Conservation (phyloP, 2,797 vertebrate species). For the Cynopterus sphinx region DNA sequence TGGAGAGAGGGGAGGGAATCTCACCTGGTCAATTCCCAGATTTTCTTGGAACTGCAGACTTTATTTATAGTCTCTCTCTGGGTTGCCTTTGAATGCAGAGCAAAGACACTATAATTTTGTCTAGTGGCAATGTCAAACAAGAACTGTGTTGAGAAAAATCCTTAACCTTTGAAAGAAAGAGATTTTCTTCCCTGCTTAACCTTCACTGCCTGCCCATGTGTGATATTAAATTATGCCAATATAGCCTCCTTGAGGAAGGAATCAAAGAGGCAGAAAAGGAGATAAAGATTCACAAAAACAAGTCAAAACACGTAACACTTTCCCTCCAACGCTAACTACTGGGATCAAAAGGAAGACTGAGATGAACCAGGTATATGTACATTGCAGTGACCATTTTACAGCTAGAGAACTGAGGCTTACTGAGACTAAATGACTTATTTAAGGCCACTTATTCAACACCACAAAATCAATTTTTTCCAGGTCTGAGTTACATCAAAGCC, state of each 20-base stretch:
- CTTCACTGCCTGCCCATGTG: neutral
- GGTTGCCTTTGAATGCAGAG: neutral
- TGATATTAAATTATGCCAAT: neutral
- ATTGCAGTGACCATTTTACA: neutral
- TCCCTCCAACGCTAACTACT: neutral
- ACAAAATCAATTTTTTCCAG: neutral
- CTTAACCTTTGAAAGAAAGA: neutral
- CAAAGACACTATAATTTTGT: neutral
- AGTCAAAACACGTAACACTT: neutral
- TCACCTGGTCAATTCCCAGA: neutral
- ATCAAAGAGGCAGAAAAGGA: neutral
- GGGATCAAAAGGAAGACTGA: neutral
- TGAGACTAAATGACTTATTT: conserved; percentile 23
- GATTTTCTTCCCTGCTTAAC: neutral
- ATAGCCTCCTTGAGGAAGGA: neutral
- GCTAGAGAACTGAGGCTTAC: conserved; percentile 6
- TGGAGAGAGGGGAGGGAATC: neutral
- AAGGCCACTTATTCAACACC: conserved; percentile 62
- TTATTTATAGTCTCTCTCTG: neutral
- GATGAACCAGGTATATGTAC: neutral
- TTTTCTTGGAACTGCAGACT: conserved; percentile 9
- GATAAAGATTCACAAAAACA: neutral
- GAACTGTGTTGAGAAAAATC: conserved; percentile 9
- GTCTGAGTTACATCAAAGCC: neutral
- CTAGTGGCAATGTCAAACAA: neutral